phyloP scores from a whole-genome alignment of 2,113 vertebrate species.

The Rhinoderma darwinii region DNA sequence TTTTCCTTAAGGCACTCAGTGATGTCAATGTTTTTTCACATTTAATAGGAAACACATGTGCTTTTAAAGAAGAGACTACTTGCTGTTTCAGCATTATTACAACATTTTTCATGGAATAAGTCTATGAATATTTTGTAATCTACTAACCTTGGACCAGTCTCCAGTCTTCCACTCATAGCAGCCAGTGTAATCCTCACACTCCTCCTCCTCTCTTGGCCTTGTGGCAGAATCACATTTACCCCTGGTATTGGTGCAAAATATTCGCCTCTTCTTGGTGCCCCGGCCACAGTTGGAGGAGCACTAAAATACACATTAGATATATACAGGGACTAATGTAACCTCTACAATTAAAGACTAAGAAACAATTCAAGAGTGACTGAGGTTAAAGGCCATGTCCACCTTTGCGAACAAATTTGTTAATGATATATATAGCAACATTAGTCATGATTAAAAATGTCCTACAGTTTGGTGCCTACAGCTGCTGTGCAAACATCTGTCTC shows the following conservation, averaged over 20 bases:
- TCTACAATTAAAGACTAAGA: background rate
- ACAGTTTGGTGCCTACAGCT: background rate
- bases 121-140: constrained; percentile 2
- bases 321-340: background rate
- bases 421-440: no score
- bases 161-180: constrained; percentile 96
- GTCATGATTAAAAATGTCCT: background rate
- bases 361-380: no score
- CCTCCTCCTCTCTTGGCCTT: constrained; percentile 79
- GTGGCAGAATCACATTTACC: constrained; percentile 85
- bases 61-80: background rate
- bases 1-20: background rate
- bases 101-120: background rate
- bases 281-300: constrained; percentile 89
- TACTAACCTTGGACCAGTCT: constrained; percentile 92
- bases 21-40: background rate
- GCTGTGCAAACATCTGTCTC: background rate
- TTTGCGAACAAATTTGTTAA: no score
- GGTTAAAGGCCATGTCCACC: no score
- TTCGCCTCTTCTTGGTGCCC: constrained; percentile 82
- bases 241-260: constrained; percentile 87
- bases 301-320: constrained; percentile 68
- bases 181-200: constrained; percentile 86
- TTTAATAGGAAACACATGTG: constrained; percentile 20
- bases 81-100: constrained; percentile 6